These are phyloP conservation scores for Pantherophis vulpinus DNA, from an alignment of 2,797 vertebrate species.

Conservation along the genomic window DNA sequence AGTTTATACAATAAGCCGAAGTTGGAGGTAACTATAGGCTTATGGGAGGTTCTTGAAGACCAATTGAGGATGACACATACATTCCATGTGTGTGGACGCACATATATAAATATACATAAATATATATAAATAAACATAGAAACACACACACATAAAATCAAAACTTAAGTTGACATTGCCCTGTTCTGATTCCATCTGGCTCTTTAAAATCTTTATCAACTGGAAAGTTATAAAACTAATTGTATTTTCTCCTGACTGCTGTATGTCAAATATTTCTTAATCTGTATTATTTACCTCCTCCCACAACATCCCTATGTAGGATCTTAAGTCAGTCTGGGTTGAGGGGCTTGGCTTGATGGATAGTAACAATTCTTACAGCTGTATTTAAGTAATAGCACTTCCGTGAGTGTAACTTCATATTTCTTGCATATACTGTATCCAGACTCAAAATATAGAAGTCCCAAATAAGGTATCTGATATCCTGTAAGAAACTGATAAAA, in stretches of 20 bases:
- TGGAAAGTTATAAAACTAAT: not conserved
- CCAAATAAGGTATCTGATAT: not conserved
- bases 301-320: not conserved
- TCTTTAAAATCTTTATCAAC: not conserved
- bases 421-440: not conserved
- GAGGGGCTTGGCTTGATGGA: not conserved
- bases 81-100: not conserved
- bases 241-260: not conserved
- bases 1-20: not conserved
- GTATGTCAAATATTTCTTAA: not conserved
- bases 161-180: not conserved
- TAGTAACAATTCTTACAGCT: not conserved
- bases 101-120: not conserved
- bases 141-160: not conserved
- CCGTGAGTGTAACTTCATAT: not conserved
- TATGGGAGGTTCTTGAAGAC: not conserved
- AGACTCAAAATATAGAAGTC: not conserved
- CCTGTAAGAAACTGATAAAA: constrained; percentile 7
- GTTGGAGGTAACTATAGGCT: not conserved
- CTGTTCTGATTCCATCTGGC: not conserved
- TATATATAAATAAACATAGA: not conserved
- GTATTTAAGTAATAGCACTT: not conserved
- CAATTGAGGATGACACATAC: not conserved
- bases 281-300: not conserved
- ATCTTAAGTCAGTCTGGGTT: not conserved